Evolutionary conservation across 2,888 invertebrate genomes (phyloP).

Genomic region (Hofmannophila pseudospretella): DNA sequence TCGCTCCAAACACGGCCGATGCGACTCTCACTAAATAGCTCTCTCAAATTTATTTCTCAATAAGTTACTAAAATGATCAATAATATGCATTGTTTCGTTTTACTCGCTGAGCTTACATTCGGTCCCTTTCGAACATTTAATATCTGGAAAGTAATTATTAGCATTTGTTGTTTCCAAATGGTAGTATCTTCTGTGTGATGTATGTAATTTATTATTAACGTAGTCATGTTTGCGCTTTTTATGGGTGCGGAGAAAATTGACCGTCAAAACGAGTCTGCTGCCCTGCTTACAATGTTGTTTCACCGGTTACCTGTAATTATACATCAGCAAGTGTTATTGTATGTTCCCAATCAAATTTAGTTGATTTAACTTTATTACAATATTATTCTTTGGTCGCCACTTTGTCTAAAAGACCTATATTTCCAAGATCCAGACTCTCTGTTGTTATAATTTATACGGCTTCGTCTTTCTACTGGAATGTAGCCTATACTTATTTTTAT

Average conservation of each 20-base stretch:
- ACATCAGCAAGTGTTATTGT: conserved; percentile 20
- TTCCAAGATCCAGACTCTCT: neutral
- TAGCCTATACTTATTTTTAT: conserved; percentile 58
- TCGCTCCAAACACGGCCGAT: conserved; percentile 20
- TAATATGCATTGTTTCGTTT: conserved; percentile 39
- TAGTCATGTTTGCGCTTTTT: conserved; percentile 55
- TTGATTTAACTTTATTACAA: conserved; percentile 18
- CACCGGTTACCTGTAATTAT: conserved; percentile 30
- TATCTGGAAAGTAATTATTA: conserved; percentile 51
- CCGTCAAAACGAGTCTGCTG: conserved; percentile 39
- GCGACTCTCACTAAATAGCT: conserved; percentile 23
- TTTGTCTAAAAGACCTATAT: neutral
- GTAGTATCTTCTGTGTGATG: conserved; percentile 45
- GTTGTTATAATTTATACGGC: conserved; percentile 16
- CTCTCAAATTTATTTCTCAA: conserved; percentile 38
- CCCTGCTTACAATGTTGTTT: conserved; percentile 44
- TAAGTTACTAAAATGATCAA: conserved; percentile 41
- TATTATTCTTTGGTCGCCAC: conserved; percentile 6
- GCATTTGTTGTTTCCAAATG: conserved; percentile 54
- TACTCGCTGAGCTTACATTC: conserved; percentile 22
- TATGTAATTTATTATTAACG: conserved; percentile 60
- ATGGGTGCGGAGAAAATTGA: conserved; percentile 52
- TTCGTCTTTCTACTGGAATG: conserved; percentile 23
- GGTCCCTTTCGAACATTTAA: conserved; percentile 37
- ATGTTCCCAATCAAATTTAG: conserved; percentile 22